Evolutionary conservation across 2,888 invertebrate genomes (phyloP).

Genomic region (Drosophila testacea): DNA sequence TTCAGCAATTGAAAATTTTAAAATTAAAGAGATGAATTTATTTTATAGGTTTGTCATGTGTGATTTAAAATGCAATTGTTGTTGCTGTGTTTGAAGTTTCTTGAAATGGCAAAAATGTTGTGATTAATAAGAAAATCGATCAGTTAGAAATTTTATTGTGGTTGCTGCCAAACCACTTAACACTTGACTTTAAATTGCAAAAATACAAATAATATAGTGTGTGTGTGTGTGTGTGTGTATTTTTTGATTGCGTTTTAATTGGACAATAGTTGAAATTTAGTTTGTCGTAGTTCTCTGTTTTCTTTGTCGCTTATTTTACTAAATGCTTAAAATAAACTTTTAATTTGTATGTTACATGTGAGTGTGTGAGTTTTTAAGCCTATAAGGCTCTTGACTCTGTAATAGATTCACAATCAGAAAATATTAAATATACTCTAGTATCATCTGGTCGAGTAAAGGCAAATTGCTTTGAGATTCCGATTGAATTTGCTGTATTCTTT

Average conservation of each 20-base stretch:
- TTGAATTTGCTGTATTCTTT: slow-evolving; percentile 2
- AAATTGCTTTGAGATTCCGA: slow-evolving; percentile 2
- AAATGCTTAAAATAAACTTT: slow-evolving; percentile 11
- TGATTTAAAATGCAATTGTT: not conserved
- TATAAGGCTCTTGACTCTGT: slow-evolving; percentile 13
- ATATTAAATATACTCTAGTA: slow-evolving; percentile 6
- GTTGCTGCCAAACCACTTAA: slow-evolving; percentile 7
- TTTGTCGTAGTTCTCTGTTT: slow-evolving; percentile 3
- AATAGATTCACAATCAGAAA: slow-evolving; percentile 4
- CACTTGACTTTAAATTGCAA: slow-evolving; percentile 5
- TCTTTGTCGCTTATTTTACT: slow-evolving; percentile 1
- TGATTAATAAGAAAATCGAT: slow-evolving; percentile 5
- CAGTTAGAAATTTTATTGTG: slow-evolving; percentile 7
- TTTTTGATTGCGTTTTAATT: slow-evolving; percentile 16
- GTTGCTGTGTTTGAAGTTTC: not conserved
- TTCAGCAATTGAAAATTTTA: no score
- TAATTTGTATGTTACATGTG: not conserved
- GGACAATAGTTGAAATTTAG: slow-evolving; percentile 11
- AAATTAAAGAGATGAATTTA: not conserved
- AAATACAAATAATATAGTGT: not conserved
- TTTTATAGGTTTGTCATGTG: not conserved
- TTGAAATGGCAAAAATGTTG: not conserved
- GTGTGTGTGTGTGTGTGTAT: no score
- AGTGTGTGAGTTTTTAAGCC: not conserved
- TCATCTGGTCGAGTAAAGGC: not conserved